Percentiles rank a stretch among this genome's conserved stretches.
phyloP scores from a whole-genome alignment of 2,888 invertebrate genomes.

The Orthosia incerta region DNA sequence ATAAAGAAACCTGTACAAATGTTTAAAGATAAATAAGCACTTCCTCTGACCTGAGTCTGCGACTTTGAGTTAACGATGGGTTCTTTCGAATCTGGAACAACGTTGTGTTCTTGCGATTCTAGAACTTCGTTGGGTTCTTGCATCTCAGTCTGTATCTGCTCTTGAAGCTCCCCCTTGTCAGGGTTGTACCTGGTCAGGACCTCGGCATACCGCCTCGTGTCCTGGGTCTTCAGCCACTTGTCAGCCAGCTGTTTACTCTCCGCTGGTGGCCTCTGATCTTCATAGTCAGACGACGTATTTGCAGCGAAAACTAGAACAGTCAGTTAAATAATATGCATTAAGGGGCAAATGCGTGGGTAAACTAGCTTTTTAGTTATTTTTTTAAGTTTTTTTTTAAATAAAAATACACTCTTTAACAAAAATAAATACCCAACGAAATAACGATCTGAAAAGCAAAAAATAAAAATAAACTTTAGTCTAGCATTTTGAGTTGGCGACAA shows the following conservation, averaged over 20 bases:
- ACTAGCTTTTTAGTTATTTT: no score
- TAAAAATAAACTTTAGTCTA: no score
- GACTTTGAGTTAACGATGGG: no score
- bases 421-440: no score
- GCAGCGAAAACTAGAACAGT: conserved; percentile 61
- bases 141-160: neutral
- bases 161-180: neutral
- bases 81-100: no score
- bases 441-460: no score
- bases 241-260: conserved; percentile 68
- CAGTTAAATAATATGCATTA: neutral
- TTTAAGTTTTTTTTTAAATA: no score
- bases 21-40: neutral
- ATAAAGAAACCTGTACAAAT: neutral
- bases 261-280: conserved; percentile 49
- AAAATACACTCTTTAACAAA: no score
- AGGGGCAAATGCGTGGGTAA: neutral
- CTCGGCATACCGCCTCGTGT: conserved; percentile 77
- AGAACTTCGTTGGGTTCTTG: neutral
- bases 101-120: neutral
- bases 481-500: no score
- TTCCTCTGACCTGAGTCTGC: conserved; percentile 8
- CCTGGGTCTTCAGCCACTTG: conserved; percentile 74
- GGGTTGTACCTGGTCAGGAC: conserved; percentile 73
- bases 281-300: conserved; percentile 68